A percentile compares a stretch with the other conserved stretches of the same genome.
These are phyloP conservation scores for Nothobranchius furzeri DNA, from an alignment of 2,113 vertebrate genomes.

Conservation along the genomic window DNA sequence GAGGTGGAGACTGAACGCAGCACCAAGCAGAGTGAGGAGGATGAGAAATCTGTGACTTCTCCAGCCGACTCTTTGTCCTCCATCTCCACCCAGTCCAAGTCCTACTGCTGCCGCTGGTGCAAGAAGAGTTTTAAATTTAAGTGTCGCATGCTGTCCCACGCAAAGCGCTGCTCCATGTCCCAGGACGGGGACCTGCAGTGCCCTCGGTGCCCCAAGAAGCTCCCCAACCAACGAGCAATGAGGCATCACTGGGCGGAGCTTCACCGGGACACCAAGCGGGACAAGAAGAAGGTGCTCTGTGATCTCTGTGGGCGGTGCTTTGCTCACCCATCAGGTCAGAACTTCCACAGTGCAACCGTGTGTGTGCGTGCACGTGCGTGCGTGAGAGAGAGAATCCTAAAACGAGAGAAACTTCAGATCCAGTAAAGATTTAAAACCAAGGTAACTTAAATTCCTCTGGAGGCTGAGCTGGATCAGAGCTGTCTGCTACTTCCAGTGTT, in stretches of 20 bases:
- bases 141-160: constrained; percentile 83
- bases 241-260: constrained; percentile 78
- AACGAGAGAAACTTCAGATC: no score
- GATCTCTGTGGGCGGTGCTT: constrained; percentile 86
- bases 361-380: neutral
- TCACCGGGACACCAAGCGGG: constrained; percentile 58
- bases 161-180: constrained; percentile 80
- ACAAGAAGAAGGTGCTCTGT: constrained; percentile 82
- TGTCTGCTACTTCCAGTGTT: no score
- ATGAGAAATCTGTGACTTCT: neutral
- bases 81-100: constrained; percentile 54
- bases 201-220: constrained; percentile 69
- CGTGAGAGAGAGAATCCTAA: no score
- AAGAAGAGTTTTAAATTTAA: constrained; percentile 85
- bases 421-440: no score
- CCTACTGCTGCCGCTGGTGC: constrained; percentile 84
- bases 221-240: constrained; percentile 72
- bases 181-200: constrained; percentile 76
- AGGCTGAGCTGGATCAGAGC: no score
- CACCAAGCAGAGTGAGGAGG: constrained; percentile 33
- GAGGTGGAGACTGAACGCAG: constrained; percentile 6
- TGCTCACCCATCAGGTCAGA: constrained; percentile 86
- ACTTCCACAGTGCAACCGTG: neutral
- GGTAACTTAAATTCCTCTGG: no score
- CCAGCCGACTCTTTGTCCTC: constrained; percentile 1